Base-by-base conservation (phyloP, 2,888 invertebrate genomes). In the Lumbricus terrestris region DNA sequence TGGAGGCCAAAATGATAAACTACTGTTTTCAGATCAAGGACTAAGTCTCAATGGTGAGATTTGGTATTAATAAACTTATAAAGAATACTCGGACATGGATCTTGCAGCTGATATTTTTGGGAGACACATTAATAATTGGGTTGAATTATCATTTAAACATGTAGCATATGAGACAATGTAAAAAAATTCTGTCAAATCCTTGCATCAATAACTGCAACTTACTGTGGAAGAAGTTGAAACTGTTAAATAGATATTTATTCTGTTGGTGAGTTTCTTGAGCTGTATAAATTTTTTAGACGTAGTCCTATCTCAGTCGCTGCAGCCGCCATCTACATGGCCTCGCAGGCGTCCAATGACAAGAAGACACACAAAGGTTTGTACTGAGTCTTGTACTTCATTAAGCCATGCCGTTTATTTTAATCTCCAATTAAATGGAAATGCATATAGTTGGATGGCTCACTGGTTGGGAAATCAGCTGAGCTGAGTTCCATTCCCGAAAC, bases 261-360 rank as follows among this genome's bases (percentile, higher is more conserved):
- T 69, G 69, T 69, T 69, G 69, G 1, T 2, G 29, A 11, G 8
- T n/a, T 11, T 85, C 6, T 34, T 85, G 34, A 29, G 37, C 82
- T 89, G 54, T 83, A 13, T 90, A 69, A 33, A 88, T 92, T 94
- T 34, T 85, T 85, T 93, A 96, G 96, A 15, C 96, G 99, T 93
- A 99, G 99, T 90, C 99, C 99, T 0, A 99, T 99, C 92, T 99
- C 99, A 0, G 98, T 99, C 0, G 98, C 99, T 0, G 99, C 99
- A 16, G 99, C 99, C 89, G 99, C 99, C 90, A 99, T 99, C 94
- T 99, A 99, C 94, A 99, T 99, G 99, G 99, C 99, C 4, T 98
- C 98, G 29, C 99, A 98, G 95, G 97, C 98, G 0, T 98, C 98
- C 0, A 98, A 97, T 93, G 97, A 98, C 94, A 97, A 99, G 94